phyloP scores from a whole-genome alignment of 92 coral and sea anemone genomes.

The Desmophyllum pertusum region DNA sequence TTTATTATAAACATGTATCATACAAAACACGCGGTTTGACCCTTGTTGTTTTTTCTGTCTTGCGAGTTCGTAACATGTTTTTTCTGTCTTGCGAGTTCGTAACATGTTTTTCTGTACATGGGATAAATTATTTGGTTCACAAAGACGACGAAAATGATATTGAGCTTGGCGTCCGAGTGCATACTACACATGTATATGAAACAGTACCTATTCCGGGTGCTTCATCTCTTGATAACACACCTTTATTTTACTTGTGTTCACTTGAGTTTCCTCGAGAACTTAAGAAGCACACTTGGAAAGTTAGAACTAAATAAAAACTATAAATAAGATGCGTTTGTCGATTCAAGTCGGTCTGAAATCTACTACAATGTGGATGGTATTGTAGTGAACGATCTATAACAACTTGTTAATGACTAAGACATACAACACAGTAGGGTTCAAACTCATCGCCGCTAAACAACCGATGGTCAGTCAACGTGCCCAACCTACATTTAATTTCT shows the following conservation, averaged over 20 bases:
- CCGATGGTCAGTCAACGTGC: not conserved
- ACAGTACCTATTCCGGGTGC: not conserved
- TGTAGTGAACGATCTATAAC: not conserved
- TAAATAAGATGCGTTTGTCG: not conserved
- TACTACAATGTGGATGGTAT: not conserved
- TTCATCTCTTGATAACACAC: slow-evolving; percentile 1
- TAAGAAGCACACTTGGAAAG: not conserved
- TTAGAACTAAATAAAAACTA: not conserved
- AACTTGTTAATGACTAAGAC: not conserved
- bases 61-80: not conserved
- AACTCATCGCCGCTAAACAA: not conserved
- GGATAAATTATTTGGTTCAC: not conserved
- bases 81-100: not conserved
- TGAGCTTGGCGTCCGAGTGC: not conserved
- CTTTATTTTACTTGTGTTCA: not conserved
- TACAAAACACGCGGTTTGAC: not conserved
- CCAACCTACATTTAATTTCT: not conserved
- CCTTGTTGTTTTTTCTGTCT: not conserved
- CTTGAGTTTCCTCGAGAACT: not conserved
- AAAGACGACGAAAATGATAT: not conserved
- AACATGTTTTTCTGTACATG: not conserved
- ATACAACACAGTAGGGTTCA: not conserved
- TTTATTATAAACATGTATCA: not conserved
- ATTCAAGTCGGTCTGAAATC: not conserved
- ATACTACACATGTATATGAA: too few relatives aligned